Percentiles rank a stretch among this genome's conserved stretches.
Evolutionary conservation across 2,888 invertebrate species (phyloP).

Genomic region (Artemia sinica): DNA sequence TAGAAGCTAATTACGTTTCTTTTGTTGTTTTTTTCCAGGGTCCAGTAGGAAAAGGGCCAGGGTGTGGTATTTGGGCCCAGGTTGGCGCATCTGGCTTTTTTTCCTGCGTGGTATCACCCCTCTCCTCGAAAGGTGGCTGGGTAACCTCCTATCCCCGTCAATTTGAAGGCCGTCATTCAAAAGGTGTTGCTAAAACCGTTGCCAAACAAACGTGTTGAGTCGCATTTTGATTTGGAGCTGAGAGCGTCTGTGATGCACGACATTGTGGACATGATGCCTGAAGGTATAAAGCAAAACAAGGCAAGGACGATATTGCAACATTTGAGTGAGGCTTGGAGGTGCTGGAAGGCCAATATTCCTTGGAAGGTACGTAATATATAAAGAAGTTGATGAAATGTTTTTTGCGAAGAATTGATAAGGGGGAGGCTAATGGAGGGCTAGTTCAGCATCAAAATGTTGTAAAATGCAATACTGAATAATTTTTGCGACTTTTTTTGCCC

Average conservation of each 20-base stretch:
- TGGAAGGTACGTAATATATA: conserved; percentile 60
- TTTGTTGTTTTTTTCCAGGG: conserved; percentile 45
- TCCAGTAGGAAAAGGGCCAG: conserved; percentile 94
- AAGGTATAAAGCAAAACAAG: conserved; percentile 99
- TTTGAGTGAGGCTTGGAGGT: conserved; percentile 96
- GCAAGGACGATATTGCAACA: conserved; percentile 97
- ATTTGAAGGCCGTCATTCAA: conserved; percentile 97
- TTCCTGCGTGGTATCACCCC: conserved; percentile 99
- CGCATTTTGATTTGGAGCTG: conserved; percentile 95
- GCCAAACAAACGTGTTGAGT: conserved; percentile 98
- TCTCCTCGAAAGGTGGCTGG: conserved; percentile 93
- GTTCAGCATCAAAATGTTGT: too few species aligned
- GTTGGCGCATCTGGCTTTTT: conserved; percentile 99
- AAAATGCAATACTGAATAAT: too few species aligned
- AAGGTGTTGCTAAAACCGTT: conserved; percentile 98
- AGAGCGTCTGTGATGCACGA: conserved; percentile 85
- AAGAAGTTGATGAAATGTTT: too few species aligned
- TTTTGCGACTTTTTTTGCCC: too few species aligned
- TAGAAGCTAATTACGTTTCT: not conserved
- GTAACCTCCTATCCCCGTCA: conserved; percentile 92
- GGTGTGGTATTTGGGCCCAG: conserved; percentile 96
- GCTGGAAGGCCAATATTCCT: conserved; percentile 99
- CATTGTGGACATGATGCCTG: conserved; percentile 99
- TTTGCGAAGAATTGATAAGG: too few species aligned
- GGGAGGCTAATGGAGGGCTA: too few species aligned